Conservation (phyloP, 1,140 invertebrate species). For the Drosophila orosa region DNA sequence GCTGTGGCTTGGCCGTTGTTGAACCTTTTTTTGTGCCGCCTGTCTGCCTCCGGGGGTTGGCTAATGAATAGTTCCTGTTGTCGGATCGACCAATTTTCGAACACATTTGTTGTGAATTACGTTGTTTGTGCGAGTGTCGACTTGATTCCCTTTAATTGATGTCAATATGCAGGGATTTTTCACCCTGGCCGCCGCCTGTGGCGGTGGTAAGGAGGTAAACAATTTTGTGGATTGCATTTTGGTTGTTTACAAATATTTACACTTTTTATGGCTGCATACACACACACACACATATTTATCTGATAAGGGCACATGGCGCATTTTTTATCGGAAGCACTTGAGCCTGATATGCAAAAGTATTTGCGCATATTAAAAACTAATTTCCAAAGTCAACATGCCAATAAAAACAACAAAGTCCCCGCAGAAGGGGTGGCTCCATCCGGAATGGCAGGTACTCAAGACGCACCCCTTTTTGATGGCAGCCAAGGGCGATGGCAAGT, state of each 20-base stretch:
- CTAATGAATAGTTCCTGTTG: conserved; percentile 77
- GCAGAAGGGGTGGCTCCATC: conserved; percentile 43
- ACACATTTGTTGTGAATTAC: conserved; percentile 83
- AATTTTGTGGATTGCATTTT: conserved; percentile 63
- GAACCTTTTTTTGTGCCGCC: conserved; percentile 57
- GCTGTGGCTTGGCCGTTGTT: conserved; percentile 61
- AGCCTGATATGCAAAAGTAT: conserved; percentile 78
- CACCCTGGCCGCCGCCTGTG: background rate
- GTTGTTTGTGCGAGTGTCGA: conserved; percentile 81
- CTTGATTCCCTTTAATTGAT: conserved; percentile 83
- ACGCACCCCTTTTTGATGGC: conserved; percentile 69
- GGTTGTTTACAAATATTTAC: conserved; percentile 80
- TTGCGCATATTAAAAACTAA: conserved; percentile 83
- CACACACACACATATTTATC: conserved; percentile 20
- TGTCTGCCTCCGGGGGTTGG: conserved; percentile 51
- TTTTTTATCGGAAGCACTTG: conserved; percentile 52
- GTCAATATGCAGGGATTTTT: conserved; percentile 82
- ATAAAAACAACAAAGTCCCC: conserved; percentile 72
- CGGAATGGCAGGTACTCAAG: conserved; percentile 64
- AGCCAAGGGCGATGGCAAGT: conserved; percentile 38
- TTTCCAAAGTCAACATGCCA: conserved; percentile 83
- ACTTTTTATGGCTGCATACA: conserved; percentile 36
- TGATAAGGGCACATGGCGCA: conserved; percentile 70
- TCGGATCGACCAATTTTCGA: conserved; percentile 52
- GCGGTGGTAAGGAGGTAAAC: conserved; percentile 16